Percentiles rank a stretch among this genome's conserved stretches.
Evolutionary conservation across 2,797 vertebrate species (phyloP).

Genomic region (Perodicticus potto): DNA sequence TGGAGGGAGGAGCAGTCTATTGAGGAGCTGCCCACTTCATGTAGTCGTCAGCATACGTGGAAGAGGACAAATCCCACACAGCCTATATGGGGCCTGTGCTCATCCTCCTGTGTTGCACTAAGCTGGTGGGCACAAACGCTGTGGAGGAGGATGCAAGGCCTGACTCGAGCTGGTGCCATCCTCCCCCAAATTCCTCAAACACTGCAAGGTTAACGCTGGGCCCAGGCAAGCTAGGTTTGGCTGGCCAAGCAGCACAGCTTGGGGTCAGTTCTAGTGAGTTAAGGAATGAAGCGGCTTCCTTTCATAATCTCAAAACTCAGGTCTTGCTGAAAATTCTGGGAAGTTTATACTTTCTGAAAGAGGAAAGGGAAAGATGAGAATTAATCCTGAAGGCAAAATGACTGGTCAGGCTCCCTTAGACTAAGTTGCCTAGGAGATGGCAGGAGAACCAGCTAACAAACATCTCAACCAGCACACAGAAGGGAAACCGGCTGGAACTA

Average conservation of each 20-base stretch:
- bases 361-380: not conserved
- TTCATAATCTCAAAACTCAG: conserved; percentile 44
- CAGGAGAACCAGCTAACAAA: not conserved
- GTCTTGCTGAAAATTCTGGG: conserved; percentile 1
- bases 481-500: not conserved
- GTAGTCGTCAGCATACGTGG: not conserved
- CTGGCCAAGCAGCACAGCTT: not conserved
- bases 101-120: not conserved
- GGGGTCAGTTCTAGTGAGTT: not conserved
- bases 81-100: not conserved
- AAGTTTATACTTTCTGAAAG: not conserved
- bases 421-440: not conserved
- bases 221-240: not conserved
- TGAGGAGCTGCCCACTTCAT: not conserved
- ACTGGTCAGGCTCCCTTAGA: not conserved
- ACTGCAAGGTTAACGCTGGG: not conserved
- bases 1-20: not conserved
- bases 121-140: not conserved
- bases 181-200: not conserved
- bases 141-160: not conserved
- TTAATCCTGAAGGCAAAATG: conserved; percentile 11
- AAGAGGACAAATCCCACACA: not conserved
- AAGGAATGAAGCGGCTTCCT: not conserved
- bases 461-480: not conserved
- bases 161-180: not conserved